Evolutionary conservation across 2,797 vertebrate species (phyloP), one percentile per base, ranked within the genome.

Genomic region (Peromyscus aztecus): DNA sequence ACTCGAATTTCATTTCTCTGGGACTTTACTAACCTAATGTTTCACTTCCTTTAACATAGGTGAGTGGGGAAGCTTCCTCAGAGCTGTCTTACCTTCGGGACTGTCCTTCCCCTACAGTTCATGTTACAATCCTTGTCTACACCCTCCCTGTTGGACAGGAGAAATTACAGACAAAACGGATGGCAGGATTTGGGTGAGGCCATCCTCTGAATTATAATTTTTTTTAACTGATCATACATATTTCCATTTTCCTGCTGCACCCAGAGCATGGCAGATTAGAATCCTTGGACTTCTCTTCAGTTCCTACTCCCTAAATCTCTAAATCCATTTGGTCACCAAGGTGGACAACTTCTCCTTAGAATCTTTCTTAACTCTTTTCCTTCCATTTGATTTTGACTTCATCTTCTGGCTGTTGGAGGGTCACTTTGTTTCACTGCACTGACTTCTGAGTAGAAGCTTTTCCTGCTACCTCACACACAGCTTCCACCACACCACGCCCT

Each of bases 1-100:
- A 87, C 73, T 92, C 93, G 94, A 88, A 92, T 94, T 90, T 97
- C 83, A 87, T 94, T 90, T 95, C 59, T 94, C 88, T 94, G 91
- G 21, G 40, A 96, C 75, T 83, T 97, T 87, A 82, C 76, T 95
- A 82, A 91, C n/a, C 21, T 59, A 55, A 23, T 16, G 88, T 97
- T 97, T 97, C 97, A 95, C 84, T 98, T 98, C 96, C 91, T 91
- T 96, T 82, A 81, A 96, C 97, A 91, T 69, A 90, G 91, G 52
- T 97, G 89, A 97, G 46, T 90, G 34, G 57, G 67, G 69, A 77
- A 95, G 86, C 37, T 95, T 97, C 65, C 82, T 94, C 61, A 80
- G 49, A 85, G 92, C 17, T 89, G 90, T 85, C 81, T 94, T 59
- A 65, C 52, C 89, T 84, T 80, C 65, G 93, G 82, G 91, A 87